phyloP scores from a whole-genome alignment of 2,113 vertebrate genomes.

The Dipodomys stephensi region DNA sequence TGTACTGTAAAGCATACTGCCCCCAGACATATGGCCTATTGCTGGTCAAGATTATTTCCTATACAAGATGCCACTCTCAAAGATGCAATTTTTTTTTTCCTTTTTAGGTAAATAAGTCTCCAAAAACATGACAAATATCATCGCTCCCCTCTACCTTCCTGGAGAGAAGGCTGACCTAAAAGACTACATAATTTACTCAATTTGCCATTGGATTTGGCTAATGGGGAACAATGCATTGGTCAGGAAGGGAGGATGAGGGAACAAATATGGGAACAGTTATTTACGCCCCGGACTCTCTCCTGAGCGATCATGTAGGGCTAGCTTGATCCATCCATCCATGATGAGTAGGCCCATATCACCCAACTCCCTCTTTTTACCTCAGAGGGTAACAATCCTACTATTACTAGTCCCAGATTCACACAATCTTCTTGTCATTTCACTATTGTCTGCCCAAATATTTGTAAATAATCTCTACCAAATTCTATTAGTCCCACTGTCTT shows the following conservation, averaged over 20 bases:
- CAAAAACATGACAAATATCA: background rate
- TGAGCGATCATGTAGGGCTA: background rate
- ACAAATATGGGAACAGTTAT: background rate
- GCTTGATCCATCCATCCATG: background rate
- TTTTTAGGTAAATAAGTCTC: constrained; percentile 3
- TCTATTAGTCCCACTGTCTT: constrained; percentile 27
- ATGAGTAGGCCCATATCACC: background rate
- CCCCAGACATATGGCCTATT: background rate
- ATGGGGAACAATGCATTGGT: background rate
- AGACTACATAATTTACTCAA: background rate
- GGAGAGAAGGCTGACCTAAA: background rate
- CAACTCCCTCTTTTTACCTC: background rate
- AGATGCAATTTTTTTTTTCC: constrained; percentile 3
- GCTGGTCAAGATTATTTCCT: constrained; percentile 16
- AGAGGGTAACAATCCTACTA: background rate
- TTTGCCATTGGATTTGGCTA: background rate
- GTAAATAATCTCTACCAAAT: constrained; percentile 50
- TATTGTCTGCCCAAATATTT: constrained; percentile 11
- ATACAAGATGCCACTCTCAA: background rate
- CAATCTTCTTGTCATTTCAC: constrained; percentile 14
- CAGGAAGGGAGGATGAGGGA: background rate
- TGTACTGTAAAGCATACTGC: constrained; percentile 13
- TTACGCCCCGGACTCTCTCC: background rate
- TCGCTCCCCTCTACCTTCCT: background rate
- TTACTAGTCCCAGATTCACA: constrained; percentile 11